These are phyloP conservation scores for Loripinus fragilis DNA, from an alignment of 2,888 invertebrate genomes.

Conservation along the genomic window DNA sequence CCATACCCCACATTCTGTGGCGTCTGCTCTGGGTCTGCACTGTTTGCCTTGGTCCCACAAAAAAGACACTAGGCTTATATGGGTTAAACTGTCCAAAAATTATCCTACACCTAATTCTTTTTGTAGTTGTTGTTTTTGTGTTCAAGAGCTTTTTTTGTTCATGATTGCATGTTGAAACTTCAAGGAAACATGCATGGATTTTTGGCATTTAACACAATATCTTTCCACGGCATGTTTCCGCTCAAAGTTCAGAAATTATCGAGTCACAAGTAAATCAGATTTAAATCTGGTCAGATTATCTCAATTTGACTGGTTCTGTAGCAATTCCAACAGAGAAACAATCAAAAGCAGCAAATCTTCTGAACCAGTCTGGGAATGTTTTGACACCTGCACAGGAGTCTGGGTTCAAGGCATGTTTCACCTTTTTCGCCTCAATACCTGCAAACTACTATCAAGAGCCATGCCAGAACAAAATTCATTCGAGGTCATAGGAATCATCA, in stretches of 20 bases:
- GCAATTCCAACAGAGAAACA: neutral
- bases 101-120: too few relatives aligned
- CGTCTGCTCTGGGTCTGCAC: too few relatives aligned
- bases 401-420: neutral
- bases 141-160: too few relatives aligned
- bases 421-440: neutral
- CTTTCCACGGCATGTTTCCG: neutral
- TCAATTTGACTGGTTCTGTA: conserved; percentile 11
- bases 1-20: too few relatives aligned
- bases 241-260: conserved; percentile 5
- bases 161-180: neutral
- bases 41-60: too few relatives aligned
- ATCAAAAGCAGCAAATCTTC: neutral
- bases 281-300: neutral
- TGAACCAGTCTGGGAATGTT: neutral
- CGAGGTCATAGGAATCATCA: too few relatives aligned
- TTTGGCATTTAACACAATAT: neutral
- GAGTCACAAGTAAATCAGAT: neutral
- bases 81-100: too few relatives aligned
- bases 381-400: conserved; percentile 10
- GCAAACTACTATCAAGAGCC: conserved; percentile 6
- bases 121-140: too few relatives aligned
- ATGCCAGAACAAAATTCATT: too few relatives aligned
- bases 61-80: too few relatives aligned
- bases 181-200: too few relatives aligned